A percentile compares a stretch with the other conserved stretches of the same genome.
Evolutionary conservation across 2,797 vertebrate species (phyloP).

Genomic region (Acanthopagrus latus): DNA sequence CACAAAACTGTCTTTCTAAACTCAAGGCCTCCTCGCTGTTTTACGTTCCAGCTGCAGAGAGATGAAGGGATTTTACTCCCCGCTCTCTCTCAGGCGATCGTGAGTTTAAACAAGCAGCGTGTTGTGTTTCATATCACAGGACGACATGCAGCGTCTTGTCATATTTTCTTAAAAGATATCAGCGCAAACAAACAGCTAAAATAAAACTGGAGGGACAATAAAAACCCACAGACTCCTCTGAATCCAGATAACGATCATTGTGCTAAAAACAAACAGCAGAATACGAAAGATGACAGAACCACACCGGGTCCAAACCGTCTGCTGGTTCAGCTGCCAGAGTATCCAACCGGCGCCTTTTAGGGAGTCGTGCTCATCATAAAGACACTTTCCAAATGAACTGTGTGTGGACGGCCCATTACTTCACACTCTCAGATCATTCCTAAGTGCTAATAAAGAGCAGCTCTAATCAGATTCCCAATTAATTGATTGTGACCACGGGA

Average conservation of each 20-base stretch:
- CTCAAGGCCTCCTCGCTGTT: not conserved
- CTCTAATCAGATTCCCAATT: conserved; percentile 37
- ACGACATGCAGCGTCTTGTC: not conserved
- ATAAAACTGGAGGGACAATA: conserved; percentile 8
- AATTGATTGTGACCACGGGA: conserved; percentile 24
- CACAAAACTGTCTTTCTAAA: not conserved
- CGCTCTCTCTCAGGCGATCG: not conserved
- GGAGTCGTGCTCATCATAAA: not conserved
- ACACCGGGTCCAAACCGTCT: not conserved
- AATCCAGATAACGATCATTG: conserved; percentile 13
- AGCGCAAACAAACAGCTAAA: not conserved
- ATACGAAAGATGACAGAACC: conserved; percentile 5
- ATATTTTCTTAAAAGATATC: conserved; percentile 1
- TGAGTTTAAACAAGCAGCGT: conserved; percentile 14
- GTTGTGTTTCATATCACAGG: conserved; percentile 7
- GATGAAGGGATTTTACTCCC: not conserved
- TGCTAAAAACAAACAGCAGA: conserved; percentile 14
- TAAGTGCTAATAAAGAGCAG: conserved; percentile 47
- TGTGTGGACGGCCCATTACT: conserved; percentile 37
- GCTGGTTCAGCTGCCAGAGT: conserved; percentile 4
- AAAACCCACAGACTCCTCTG: not conserved
- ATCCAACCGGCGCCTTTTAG: not conserved
- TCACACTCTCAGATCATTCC: conserved; percentile 22
- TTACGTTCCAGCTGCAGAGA: not conserved
- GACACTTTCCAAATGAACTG: conserved; percentile 35